phyloP scores from a whole-genome alignment of 2,888 invertebrate species.

The Neoscelio sp. region DNA sequence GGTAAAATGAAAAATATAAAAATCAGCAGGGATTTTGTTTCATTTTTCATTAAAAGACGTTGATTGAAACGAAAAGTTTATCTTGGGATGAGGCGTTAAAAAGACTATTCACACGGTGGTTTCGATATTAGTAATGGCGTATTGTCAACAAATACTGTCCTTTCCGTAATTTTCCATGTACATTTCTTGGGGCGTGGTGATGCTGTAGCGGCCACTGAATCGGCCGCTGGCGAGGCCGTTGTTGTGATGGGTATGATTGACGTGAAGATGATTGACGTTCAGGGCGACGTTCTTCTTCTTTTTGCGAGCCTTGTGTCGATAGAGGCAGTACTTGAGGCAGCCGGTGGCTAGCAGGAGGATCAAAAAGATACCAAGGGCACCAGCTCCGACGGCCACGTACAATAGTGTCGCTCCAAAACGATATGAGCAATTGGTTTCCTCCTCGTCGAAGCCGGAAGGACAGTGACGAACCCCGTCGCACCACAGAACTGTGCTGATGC shows the following conservation, averaged over 20 bases:
- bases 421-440: conserved; percentile 90
- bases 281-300: conserved; percentile 85
- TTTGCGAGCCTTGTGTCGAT: conserved; percentile 85
- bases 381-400: conserved; percentile 87
- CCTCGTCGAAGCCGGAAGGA: conserved; percentile 92
- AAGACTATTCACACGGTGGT: conserved; percentile 80
- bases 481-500: conserved; percentile 91
- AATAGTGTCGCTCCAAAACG: conserved; percentile 88
- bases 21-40: too few relatives aligned
- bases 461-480: conserved; percentile 92
- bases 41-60: not conserved
- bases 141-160: conserved; percentile 90
- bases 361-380: conserved; percentile 86
- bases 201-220: conserved; percentile 71
- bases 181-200: conserved; percentile 71
- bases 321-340: conserved; percentile 84
- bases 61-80: too few relatives aligned
- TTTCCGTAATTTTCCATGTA: conserved; percentile 84
- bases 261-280: conserved; percentile 84
- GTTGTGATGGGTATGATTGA: conserved; percentile 86
- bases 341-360: conserved; percentile 86
- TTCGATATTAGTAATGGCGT: conserved; percentile 82
- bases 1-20: too few relatives aligned
- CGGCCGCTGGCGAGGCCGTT: conserved; percentile 84
- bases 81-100: conserved; percentile 42